phyloP scores from a whole-genome alignment of 1,140 invertebrate species.

The Artemia franciscana region DNA sequence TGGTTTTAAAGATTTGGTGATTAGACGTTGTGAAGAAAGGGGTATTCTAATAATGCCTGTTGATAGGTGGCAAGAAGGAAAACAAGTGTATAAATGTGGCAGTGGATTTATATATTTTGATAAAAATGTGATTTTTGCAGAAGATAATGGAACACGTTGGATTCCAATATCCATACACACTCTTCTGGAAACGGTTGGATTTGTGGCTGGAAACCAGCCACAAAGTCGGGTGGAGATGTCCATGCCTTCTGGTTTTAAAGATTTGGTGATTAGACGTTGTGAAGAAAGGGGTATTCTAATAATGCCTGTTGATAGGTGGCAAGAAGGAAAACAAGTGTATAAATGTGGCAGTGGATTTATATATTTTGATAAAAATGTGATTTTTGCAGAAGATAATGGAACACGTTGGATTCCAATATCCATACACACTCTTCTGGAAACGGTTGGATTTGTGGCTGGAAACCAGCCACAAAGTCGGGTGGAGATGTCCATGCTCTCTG shows the following conservation, averaged over 20 bases:
- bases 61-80: slow-evolving; percentile 50
- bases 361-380: slow-evolving; percentile 70
- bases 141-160: slow-evolving; percentile 36
- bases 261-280: slow-evolving; percentile 64
- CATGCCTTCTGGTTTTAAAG: slow-evolving; percentile 56
- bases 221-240: too few relatives aligned
- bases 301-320: slow-evolving; percentile 51
- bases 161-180: too few relatives aligned
- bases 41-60: slow-evolving; percentile 70
- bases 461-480: slow-evolving; percentile 27
- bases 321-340: slow-evolving; percentile 64
- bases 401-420: slow-evolving; percentile 13
- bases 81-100: slow-evolving; percentile 62
- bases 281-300: slow-evolving; percentile 69
- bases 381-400: slow-evolving; percentile 25
- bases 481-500: slow-evolving; percentile 35
- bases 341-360: slow-evolving; percentile 61
- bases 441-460: neutral
- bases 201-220: too few relatives aligned
- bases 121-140: slow-evolving; percentile 32
- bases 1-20: slow-evolving; percentile 70
- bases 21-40: slow-evolving; percentile 60
- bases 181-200: too few relatives aligned
- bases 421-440: neutral
- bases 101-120: slow-evolving; percentile 53